phyloP scores from a whole-genome alignment of 2,797 vertebrate species.

The Anguilla marmorata region DNA sequence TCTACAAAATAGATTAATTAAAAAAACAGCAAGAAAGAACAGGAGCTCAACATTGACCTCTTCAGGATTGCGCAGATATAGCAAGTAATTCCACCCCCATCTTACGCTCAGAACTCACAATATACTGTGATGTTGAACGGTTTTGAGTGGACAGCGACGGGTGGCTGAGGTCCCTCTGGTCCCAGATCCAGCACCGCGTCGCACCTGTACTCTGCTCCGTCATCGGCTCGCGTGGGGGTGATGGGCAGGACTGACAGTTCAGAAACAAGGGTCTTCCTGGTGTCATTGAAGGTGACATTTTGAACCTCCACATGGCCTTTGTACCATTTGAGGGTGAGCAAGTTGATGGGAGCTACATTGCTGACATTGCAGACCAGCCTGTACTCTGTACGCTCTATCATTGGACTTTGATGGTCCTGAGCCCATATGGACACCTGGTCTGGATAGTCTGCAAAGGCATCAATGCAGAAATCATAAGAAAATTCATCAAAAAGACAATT shows the following conservation, averaged over 20 bases:
- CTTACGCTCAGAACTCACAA: neutral
- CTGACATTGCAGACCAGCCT: neutral
- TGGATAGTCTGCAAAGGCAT: slow-evolving; percentile 2
- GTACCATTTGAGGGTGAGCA: neutral
- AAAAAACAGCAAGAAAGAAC: neutral
- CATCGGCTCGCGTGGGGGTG: neutral
- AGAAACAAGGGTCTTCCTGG: neutral
- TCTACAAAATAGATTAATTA: neutral
- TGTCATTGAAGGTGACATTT: neutral
- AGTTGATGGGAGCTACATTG: neutral
- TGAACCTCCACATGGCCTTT: neutral
- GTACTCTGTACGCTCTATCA: neutral
- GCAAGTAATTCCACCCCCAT: neutral
- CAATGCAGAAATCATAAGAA: neutral
- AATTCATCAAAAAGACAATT: neutral
- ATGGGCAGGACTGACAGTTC: neutral
- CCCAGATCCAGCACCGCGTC: slow-evolving; percentile 12
- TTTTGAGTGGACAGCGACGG: neutral
- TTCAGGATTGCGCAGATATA: neutral
- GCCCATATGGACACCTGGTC: neutral
- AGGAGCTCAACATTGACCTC: neutral
- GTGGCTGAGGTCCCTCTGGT: neutral
- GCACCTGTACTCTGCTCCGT: neutral
- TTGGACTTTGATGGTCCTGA: neutral
- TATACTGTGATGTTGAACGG: neutral